phyloP scores from a whole-genome alignment of 2,888 invertebrate species.

The Hedya salicella region DNA sequence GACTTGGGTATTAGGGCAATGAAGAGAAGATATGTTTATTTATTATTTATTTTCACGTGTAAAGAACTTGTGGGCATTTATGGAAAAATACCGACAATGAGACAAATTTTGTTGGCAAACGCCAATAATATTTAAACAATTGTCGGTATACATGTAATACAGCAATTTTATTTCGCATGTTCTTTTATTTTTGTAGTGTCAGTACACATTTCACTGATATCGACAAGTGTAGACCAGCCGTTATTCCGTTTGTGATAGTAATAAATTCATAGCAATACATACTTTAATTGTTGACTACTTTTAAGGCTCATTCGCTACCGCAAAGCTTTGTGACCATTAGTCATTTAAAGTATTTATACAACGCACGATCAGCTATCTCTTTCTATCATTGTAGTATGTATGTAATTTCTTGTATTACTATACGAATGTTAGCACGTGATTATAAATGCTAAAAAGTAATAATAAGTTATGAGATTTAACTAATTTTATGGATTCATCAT shows the following conservation, averaged over 20 bases:
- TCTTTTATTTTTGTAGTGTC: not conserved
- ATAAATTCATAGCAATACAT: conserved; percentile 42
- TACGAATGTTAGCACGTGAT: conserved; percentile 62
- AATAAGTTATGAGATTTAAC: conserved; percentile 15
- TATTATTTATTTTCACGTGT: no score
- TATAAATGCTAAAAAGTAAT: conserved; percentile 52
- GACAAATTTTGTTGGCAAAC: not conserved
- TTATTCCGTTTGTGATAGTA: conserved; percentile 42
- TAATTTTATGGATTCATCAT: not conserved
- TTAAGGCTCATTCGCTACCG: conserved; percentile 73
- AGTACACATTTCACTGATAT: not conserved
- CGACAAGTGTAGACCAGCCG: conserved; percentile 54
- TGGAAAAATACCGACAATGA: no score
- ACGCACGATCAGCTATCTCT: conserved; percentile 59
- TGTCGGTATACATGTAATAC: not conserved
- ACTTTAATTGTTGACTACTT: conserved; percentile 79
- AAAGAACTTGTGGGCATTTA: no score
- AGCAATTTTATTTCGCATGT: no score
- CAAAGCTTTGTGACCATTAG: conserved; percentile 46
- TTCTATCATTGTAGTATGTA: conserved; percentile 47
- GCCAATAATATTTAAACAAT: not conserved
- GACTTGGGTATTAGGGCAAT: no score
- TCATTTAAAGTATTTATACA: conserved; percentile 20
- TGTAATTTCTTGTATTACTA: conserved; percentile 52
- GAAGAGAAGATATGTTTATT: no score